phyloP scores from a whole-genome alignment of 1,140 invertebrate genomes.

The Mycetomoellerius zeteki region DNA sequence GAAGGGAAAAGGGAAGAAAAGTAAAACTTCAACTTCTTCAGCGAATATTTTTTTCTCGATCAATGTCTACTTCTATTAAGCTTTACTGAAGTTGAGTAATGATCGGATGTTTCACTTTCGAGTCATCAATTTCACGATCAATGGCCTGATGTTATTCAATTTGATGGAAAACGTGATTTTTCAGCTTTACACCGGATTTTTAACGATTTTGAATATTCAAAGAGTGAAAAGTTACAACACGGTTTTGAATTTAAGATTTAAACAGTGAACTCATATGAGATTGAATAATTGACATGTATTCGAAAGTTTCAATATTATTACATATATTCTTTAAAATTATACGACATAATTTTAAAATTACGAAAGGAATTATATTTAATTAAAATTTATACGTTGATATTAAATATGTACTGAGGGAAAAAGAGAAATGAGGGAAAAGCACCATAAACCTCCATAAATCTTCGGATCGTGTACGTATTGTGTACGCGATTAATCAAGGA shows the following conservation, averaged over 20 bases:
- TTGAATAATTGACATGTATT: neutral
- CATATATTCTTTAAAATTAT: neutral
- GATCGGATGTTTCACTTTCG: neutral
- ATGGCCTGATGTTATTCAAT: neutral
- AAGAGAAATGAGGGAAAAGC: neutral
- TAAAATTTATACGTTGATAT: neutral
- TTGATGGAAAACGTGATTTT: neutral
- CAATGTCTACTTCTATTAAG: neutral
- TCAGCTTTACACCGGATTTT: neutral
- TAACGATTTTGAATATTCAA: neutral
- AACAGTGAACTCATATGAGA: neutral
- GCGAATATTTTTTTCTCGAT: neutral
- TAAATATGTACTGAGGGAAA: neutral
- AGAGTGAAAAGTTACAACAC: neutral
- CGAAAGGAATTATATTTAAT: neutral
- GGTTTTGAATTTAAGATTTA: neutral
- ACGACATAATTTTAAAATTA: neutral
- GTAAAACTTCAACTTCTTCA: conserved; percentile 6
- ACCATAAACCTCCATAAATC: neutral
- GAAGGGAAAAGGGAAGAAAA: neutral
- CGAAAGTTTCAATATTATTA: neutral
- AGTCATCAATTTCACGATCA: conserved; percentile 4
- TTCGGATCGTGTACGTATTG: neutral
- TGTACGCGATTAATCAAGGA: conserved; percentile 3
- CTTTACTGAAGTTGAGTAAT: neutral